Evolutionary conservation across 1,140 invertebrate species (phyloP).

Genomic region (Drosophila paulistorum): DNA sequence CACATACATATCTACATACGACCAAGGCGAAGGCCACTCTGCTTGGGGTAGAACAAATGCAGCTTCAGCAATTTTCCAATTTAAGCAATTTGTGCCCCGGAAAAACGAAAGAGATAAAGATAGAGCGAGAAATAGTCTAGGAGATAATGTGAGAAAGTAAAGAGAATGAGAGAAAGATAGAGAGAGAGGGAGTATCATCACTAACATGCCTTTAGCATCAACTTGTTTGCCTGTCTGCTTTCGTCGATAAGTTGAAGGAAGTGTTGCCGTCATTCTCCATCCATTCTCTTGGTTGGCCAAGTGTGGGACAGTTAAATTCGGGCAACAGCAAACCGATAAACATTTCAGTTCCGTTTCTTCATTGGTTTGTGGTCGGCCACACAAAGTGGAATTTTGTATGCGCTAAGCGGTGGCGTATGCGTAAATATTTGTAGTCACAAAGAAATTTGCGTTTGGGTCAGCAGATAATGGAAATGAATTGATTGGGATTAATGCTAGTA

Average conservation of each 20-base stretch:
- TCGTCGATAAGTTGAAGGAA: conserved; percentile 24
- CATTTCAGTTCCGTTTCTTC: conserved; percentile 43
- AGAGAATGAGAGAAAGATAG: conserved; percentile 17
- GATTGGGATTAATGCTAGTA: conserved; percentile 32
- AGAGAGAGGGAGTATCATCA: conserved; percentile 33
- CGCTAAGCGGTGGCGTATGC: conserved; percentile 38
- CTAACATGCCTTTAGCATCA: conserved; percentile 37
- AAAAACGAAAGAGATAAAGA: conserved; percentile 20
- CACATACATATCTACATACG: not conserved
- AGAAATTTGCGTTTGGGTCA: conserved; percentile 30
- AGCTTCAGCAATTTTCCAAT: conserved; percentile 79
- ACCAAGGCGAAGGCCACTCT: conserved; percentile 6
- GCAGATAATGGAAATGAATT: conserved; percentile 18
- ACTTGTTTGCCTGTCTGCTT: conserved; percentile 9
- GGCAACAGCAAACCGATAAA: conserved; percentile 39
- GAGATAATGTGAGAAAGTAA: conserved; percentile 23
- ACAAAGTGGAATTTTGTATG: conserved; percentile 38
- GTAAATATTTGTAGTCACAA: conserved; percentile 54
- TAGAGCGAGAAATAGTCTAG: conserved; percentile 23
- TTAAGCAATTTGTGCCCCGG: conserved; percentile 74
- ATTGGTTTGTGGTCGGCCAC: not conserved
- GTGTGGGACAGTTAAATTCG: conserved; percentile 40
- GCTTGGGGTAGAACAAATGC: conserved; percentile 50
- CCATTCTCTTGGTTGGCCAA: conserved; percentile 13
- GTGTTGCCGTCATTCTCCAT: not conserved